Base-by-base conservation (phyloP, 1,140 invertebrate genomes). In the Probaryconus sp. region DNA sequence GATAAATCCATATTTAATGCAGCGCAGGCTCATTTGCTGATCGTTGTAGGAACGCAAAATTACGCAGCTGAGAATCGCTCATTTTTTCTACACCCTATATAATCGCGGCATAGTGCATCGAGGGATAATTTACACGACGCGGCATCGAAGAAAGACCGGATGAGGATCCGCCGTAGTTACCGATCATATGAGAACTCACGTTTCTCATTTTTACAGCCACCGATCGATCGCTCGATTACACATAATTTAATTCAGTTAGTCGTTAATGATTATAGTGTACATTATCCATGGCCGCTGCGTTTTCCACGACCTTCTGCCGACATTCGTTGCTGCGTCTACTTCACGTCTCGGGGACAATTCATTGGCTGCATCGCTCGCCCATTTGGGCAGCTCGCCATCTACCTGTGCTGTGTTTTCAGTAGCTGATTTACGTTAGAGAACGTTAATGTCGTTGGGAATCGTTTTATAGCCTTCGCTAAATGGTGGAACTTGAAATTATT, bases 211-310 rank as follows among this genome's bases (percentile, higher is more conserved):
- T 53, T 53, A 24, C 45, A 70, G 68, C 67, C 70, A 65, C 74
- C 67, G 79, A 79, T 76, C 70, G 72, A 14, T 24, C 51, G 37
- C 17, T 53, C 74, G 81, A 84, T 86, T 83, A 81, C 58, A 60
- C 81, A 80, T 85, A 83, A 87, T 85, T 83, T 83, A 82, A 86
- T 84, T 85, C 84, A 85, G 79, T 83, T 79, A 78, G 79, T 81
- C 77, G 40, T 77, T 82, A 81, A 80, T 74, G 82, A 84, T 85
- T 82, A 83, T 72, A 76, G 75, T 69, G 80, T 42, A 33, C 61
- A 56, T 67, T 71, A 64, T 64, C 67, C 53, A 72, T 6, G 68
- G 71, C 24, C 47, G 51, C 45, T 37, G 68, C 51, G 53, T 77
- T 78, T 73, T 64, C 61, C 68, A 53, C 53, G 43, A 65, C 45